Evolutionary conservation across 92 coral and sea anemone species (phyloP).

Genomic region (Plumapathes pennacea): DNA sequence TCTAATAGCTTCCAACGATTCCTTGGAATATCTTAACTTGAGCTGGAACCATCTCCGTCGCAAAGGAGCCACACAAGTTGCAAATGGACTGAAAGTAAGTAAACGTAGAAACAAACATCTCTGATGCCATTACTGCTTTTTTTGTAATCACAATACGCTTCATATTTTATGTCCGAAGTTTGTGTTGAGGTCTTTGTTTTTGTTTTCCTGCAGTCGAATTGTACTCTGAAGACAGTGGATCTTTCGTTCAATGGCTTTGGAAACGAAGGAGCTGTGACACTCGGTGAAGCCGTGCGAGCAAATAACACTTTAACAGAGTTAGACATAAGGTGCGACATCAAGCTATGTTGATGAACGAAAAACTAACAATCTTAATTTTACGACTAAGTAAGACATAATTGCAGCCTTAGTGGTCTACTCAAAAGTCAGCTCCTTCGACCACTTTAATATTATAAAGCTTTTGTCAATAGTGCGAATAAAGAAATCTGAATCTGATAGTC

Average conservation of each 20-base stretch:
- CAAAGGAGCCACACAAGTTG: constrained; percentile 76
- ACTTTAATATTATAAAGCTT: no score
- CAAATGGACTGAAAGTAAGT: constrained; percentile 86
- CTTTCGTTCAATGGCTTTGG: constrained; percentile 92
- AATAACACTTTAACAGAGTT: constrained; percentile 88
- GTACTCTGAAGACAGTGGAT: constrained; percentile 80
- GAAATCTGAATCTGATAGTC: no score
- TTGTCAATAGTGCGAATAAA: no score
- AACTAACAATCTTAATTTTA: not conserved
- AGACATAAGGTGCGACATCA: constrained; percentile 79
- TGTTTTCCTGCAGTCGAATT: constrained; percentile 65
- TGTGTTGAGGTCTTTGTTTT: no score
- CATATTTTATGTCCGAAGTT: no score
- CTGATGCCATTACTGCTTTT: no score
- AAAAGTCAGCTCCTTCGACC: no score
- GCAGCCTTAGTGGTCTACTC: no score
- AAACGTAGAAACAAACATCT: no score
- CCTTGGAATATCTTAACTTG: constrained; percentile 78
- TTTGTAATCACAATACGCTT: no score
- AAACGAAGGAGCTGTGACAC: constrained; percentile 86
- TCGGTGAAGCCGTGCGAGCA: constrained; percentile 82
- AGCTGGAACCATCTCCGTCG: constrained; percentile 93
- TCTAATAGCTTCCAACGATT: constrained; percentile 86
- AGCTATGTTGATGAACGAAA: not conserved
- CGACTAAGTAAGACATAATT: not conserved